Evolutionary conservation across 2,888 invertebrate genomes (phyloP).

Genomic region (Pharmacophagus antenor): DNA sequence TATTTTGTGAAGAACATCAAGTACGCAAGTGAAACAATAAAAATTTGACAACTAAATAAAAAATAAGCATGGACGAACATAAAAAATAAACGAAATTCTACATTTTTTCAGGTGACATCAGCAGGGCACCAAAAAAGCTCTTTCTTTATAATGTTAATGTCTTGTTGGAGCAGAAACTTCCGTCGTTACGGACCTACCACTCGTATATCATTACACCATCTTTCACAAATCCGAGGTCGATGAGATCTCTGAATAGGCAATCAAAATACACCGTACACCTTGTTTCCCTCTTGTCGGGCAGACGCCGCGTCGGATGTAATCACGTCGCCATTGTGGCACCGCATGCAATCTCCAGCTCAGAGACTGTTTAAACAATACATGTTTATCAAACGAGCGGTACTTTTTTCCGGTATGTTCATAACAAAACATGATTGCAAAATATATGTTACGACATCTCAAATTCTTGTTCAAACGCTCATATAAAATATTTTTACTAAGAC

Average conservation of each 20-base stretch:
- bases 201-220: background rate
- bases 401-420: background rate
- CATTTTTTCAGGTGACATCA: too few relatives aligned
- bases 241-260: background rate
- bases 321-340: slow-evolving; percentile 6
- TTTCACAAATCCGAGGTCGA: background rate
- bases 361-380: slow-evolving; percentile 1
- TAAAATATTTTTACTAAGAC: too few relatives aligned
- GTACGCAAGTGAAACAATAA: too few relatives aligned
- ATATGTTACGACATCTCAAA: background rate
- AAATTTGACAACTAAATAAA: too few relatives aligned
- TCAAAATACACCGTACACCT: background rate
- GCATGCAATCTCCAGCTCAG: background rate
- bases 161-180: background rate
- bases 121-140: too few relatives aligned
- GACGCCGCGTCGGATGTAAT: background rate
- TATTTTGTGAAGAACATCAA: too few relatives aligned
- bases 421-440: background rate
- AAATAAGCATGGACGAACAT: too few relatives aligned
- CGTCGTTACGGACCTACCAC: background rate
- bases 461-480: background rate
- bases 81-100: too few relatives aligned
- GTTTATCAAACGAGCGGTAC: background rate
- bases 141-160: background rate
- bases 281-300: background rate